Conservation (phyloP, 2,888 invertebrate genomes). For the Phortica magna region DNA sequence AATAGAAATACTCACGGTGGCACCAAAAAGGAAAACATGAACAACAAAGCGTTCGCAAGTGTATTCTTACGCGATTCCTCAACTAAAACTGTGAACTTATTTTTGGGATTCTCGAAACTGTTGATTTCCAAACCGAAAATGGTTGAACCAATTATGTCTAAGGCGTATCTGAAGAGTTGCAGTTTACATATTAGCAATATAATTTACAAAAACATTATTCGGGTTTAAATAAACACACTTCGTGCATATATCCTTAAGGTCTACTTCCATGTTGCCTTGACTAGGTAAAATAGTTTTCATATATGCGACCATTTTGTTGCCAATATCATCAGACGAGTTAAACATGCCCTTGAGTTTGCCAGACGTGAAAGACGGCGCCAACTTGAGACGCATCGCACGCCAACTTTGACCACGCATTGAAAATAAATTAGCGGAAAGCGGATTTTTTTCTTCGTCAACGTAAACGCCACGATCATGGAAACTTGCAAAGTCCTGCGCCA, state of each 20-base stretch:
- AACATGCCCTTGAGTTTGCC: slow-evolving; percentile 84
- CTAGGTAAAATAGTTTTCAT: slow-evolving; percentile 72
- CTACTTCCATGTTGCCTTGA: slow-evolving; percentile 74
- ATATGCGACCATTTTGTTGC: slow-evolving; percentile 79
- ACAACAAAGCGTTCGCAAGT: slow-evolving; percentile 45
- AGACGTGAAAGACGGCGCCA: slow-evolving; percentile 84
- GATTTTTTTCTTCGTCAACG: slow-evolving; percentile 81
- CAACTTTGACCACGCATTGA: slow-evolving; percentile 79
- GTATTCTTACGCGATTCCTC: slow-evolving; percentile 38
- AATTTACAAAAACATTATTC: neutral
- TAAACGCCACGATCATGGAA: slow-evolving; percentile 84
- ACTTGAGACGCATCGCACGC: slow-evolving; percentile 81
- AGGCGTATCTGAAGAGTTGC: slow-evolving; percentile 70
- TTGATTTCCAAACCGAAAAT: slow-evolving; percentile 78
- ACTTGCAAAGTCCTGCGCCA: slow-evolving; percentile 83
- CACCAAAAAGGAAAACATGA: slow-evolving; percentile 61
- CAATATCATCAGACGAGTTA: slow-evolving; percentile 80
- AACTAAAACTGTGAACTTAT: slow-evolving; percentile 69
- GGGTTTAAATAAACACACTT: slow-evolving; percentile 37
- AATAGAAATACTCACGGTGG: slow-evolving; percentile 64
- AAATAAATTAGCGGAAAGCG: slow-evolving; percentile 79
- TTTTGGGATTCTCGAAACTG: slow-evolving; percentile 71
- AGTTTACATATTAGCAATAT: neutral
- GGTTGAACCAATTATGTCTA: slow-evolving; percentile 78
- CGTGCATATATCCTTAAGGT: slow-evolving; percentile 74